phyloP scores from a whole-genome alignment of 2,888 invertebrate species.

The Heliconius charithonia region DNA sequence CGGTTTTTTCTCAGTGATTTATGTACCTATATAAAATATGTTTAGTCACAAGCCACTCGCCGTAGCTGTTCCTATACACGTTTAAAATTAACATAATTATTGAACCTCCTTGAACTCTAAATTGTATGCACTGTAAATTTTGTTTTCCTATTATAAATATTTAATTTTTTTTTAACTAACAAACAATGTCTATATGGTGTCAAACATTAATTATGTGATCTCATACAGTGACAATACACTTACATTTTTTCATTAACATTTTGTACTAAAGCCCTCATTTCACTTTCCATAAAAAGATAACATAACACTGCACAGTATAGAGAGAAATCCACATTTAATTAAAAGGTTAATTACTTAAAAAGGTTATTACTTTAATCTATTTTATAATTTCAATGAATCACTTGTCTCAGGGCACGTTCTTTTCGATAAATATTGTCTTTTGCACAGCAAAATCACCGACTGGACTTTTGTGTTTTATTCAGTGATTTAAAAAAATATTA shows the following conservation, averaged over 20 bases:
- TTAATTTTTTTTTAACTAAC: no score
- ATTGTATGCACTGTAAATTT: neutral
- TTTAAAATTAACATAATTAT: neutral
- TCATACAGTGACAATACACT: neutral
- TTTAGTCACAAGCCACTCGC: neutral
- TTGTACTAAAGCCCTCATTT: neutral
- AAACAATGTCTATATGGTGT: neutral
- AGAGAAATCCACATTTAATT: no score
- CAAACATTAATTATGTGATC: neutral
- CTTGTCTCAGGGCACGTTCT: neutral
- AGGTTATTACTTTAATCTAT: neutral
- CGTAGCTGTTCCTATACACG: neutral
- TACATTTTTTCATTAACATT: neutral
- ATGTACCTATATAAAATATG: neutral
- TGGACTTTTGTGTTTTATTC: neutral
- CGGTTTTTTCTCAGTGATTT: neutral
- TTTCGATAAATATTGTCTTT: neutral
- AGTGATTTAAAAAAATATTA: neutral
- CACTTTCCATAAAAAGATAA: neutral
- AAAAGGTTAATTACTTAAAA: no score
- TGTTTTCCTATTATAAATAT: neutral
- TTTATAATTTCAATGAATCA: neutral
- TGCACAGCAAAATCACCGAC: neutral
- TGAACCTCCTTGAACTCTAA: neutral
- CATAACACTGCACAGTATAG: conserved; percentile 1